These are phyloP conservation scores for Cinclus cinclus DNA, from an alignment of 2,113 vertebrate genomes.

Conservation along the genomic window DNA sequence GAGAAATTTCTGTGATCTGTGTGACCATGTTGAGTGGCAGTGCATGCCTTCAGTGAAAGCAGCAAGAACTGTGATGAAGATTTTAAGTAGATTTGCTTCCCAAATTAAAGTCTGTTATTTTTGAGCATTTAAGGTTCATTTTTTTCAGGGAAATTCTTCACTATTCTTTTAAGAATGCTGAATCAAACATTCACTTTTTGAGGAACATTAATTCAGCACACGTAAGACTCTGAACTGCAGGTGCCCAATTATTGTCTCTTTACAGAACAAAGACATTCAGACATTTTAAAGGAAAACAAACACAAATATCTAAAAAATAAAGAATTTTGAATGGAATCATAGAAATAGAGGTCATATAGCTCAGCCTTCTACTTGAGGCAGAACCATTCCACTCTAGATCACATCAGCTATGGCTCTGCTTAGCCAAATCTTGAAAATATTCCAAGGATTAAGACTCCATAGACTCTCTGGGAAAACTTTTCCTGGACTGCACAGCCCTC, in stretches of 20 bases:
- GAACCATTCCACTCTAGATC: not conserved
- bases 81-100: not conserved
- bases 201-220: not conserved
- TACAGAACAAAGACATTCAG: not conserved
- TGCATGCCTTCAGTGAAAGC: not conserved
- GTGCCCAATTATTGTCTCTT: not conserved
- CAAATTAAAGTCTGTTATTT: not conserved
- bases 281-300: not conserved
- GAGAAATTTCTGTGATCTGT: not conserved
- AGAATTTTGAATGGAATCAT: not conserved
- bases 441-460: not conserved
- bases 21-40: accelerated
- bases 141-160: not conserved
- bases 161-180: not conserved
- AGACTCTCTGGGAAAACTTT: not conserved
- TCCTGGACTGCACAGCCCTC: not conserved
- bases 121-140: not conserved
- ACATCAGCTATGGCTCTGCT: not conserved
- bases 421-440: not conserved
- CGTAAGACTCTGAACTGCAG: not conserved
- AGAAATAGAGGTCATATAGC: not conserved
- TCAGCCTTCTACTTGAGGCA: not conserved
- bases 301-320: not conserved
- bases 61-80: not conserved
- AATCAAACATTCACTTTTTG: not conserved